Evolutionary conservation across 1,140 invertebrate species (phyloP).

Genomic region (Plectrocnemia conspersa): DNA sequence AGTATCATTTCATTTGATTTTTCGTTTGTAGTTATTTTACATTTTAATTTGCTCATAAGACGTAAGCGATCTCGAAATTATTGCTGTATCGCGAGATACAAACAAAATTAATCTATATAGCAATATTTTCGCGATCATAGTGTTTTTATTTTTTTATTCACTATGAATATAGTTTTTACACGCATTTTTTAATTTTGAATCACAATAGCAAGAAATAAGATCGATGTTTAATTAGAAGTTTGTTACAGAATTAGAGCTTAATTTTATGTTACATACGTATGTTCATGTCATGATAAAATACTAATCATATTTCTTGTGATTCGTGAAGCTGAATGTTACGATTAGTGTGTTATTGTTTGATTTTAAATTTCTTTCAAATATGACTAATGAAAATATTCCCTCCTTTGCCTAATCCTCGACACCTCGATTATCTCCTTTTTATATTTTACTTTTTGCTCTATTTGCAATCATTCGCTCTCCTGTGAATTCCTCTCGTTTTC

Average conservation of each 20-base stretch:
- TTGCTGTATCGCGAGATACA: too few relatives aligned
- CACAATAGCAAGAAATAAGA: conserved; percentile 3
- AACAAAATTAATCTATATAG: too few relatives aligned
- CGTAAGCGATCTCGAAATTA: conserved; percentile 11
- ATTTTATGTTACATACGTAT: background rate
- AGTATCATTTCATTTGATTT: too few relatives aligned
- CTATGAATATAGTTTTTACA: conserved; percentile 51
- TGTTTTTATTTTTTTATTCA: conserved; percentile 8
- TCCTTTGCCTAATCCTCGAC: conserved; percentile 24
- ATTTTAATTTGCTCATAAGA: conserved; percentile 17
- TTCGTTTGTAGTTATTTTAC: conserved; percentile 21
- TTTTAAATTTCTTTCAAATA: conserved; percentile 25
- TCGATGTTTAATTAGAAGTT: background rate
- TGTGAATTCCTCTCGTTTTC: conserved; percentile 24
- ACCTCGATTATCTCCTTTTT: conserved; percentile 26
- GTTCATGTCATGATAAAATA: background rate
- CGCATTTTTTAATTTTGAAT: conserved; percentile 38
- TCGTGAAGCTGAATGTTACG: conserved; percentile 25
- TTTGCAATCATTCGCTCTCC: too few relatives aligned
- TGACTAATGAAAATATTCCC: conserved; percentile 35
- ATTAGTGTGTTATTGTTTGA: conserved; percentile 31
- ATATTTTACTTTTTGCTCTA: conserved; percentile 32
- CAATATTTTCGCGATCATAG: too few relatives aligned
- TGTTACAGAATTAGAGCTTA: too few relatives aligned
- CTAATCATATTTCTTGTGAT: conserved; percentile 18